phyloP scores from a whole-genome alignment of 92 coral and sea anemone species.

The Phenganax marumi region DNA sequence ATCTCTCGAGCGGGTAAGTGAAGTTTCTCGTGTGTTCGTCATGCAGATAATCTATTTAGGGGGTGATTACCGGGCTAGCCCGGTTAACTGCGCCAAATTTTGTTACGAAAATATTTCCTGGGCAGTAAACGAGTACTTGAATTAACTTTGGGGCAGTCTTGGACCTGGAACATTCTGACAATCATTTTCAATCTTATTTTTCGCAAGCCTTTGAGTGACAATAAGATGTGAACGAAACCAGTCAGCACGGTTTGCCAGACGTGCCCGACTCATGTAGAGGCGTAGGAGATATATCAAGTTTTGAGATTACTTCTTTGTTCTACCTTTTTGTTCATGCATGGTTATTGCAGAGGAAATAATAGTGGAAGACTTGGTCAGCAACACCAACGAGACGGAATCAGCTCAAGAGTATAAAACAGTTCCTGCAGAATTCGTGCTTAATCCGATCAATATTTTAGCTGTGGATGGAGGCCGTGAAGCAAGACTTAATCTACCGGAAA shows the following conservation, averaged over 20 bases:
- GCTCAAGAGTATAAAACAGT: constrained; percentile 2
- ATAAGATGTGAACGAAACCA: no score
- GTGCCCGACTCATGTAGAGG: no score
- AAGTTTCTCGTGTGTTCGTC: background rate
- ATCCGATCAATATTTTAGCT: constrained; percentile 62
- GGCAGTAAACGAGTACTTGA: no score
- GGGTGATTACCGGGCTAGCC: background rate
- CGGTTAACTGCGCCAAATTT: background rate
- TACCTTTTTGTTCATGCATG: background rate
- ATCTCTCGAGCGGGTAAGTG: constrained; percentile 83
- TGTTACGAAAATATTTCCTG: no score
- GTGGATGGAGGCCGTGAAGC: constrained; percentile 62
- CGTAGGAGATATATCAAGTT: background rate
- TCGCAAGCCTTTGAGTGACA: no score
- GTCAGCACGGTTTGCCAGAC: no score
- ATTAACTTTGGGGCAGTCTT: no score
- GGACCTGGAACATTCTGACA: no score
- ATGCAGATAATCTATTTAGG: background rate
- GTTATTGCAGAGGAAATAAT: constrained; percentile 63
- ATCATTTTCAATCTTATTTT: no score
- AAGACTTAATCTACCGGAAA: constrained; percentile 67
- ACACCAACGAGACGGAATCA: constrained; percentile 33
- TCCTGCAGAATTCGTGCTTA: constrained; percentile 53
- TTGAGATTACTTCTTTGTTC: background rate
- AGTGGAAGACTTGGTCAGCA: constrained; percentile 59